Percentiles rank a stretch among this genome's conserved stretches.
phyloP scores from a whole-genome alignment of 2,888 invertebrate genomes.

The Drosophila formosana region DNA sequence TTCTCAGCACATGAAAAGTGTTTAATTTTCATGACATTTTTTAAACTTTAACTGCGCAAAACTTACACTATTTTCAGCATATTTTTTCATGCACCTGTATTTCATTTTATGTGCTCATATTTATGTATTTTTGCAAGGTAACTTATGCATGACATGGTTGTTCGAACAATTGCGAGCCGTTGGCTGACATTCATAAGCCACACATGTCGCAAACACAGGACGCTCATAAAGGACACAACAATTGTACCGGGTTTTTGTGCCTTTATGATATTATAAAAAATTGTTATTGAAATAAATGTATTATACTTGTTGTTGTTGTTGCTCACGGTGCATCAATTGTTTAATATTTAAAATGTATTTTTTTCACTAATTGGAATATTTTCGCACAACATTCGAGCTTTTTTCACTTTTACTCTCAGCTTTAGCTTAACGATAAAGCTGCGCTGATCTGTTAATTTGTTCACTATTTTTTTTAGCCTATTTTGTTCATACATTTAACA shows the following conservation, averaged over 20 bases:
- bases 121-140: conserved; percentile 7
- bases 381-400: background rate
- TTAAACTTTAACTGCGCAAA: background rate
- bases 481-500: background rate
- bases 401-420: background rate
- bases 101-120: background rate
- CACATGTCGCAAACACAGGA: conserved; percentile 32
- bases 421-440: background rate
- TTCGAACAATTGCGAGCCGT: conserved; percentile 7
- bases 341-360: background rate
- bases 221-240: background rate
- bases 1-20: background rate
- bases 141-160: conserved; percentile 6
- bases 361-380: background rate
- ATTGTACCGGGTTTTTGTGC: background rate
- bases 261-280: conserved; percentile 2
- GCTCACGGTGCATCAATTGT: background rate
- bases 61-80: background rate
- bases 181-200: conserved; percentile 43
- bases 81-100: background rate
- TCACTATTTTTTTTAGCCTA: background rate
- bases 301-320: background rate
- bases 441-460: conserved; percentile 6
- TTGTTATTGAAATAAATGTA: conserved; percentile 5
- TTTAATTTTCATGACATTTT: background rate